These are phyloP conservation scores for Hyposmocoma kahamanoa DNA, from an alignment of 1,140 invertebrate genomes.

Conservation along the genomic window DNA sequence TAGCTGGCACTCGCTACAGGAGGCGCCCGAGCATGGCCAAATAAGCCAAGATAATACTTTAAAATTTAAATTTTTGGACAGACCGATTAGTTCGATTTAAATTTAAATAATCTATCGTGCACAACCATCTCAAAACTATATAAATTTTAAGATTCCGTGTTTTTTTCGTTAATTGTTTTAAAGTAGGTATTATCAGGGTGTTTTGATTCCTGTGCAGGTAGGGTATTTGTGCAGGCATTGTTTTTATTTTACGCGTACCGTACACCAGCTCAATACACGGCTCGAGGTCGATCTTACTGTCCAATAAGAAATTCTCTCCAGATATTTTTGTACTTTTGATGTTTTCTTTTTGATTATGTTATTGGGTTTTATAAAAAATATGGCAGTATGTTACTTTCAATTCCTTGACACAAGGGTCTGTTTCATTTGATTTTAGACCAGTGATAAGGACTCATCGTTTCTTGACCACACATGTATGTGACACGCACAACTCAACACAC, in stretches of 20 bases:
- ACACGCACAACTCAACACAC: conserved; percentile 18
- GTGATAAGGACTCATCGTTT: conserved; percentile 6
- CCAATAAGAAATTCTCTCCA: too few relatives aligned
- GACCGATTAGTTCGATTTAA: conserved; percentile 38
- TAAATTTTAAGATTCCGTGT: conserved; percentile 17
- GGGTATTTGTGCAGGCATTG: neutral
- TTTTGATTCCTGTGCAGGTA: neutral
- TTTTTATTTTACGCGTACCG: neutral
- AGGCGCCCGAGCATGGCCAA: conserved; percentile 14
- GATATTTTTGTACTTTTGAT: conserved; percentile 20
- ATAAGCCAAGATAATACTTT: conserved; percentile 31
- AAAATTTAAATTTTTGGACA: conserved; percentile 46
- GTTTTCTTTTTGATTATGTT: conserved; percentile 22
- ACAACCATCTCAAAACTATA: conserved; percentile 63
- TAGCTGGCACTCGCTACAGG: neutral
- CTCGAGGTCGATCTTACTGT: too few relatives aligned
- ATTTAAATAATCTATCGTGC: conserved; percentile 55
- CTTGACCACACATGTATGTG: neutral
- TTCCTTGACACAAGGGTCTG: conserved; percentile 52
- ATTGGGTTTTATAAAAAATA: conserved; percentile 46
- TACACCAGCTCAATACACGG: too few relatives aligned
- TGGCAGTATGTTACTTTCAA: conserved; percentile 68
- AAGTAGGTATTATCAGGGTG: neutral
- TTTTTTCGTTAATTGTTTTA: neutral
- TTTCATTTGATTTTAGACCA: conserved; percentile 32